phyloP scores from a whole-genome alignment of 2,113 vertebrate species.

The Regulus satrapa region DNA sequence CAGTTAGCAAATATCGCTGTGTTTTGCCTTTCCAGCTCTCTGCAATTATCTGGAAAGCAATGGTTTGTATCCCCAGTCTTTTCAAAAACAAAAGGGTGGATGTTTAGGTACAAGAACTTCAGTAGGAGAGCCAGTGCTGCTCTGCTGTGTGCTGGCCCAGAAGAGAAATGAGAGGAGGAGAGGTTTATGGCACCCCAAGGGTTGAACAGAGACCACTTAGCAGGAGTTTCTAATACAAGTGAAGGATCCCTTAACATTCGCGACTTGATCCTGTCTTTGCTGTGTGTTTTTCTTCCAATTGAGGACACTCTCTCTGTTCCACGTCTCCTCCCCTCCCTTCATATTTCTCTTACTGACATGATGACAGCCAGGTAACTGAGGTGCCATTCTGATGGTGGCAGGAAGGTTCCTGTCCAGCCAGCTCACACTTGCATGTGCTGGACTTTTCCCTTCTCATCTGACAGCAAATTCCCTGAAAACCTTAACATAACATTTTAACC shows the following conservation, averaged over 20 bases:
- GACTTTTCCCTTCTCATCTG: neutral
- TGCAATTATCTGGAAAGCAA: neutral
- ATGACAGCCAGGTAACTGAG: neutral
- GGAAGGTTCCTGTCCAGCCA: neutral
- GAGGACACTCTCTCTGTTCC: neutral
- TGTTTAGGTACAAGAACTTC: neutral
- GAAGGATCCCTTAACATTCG: neutral
- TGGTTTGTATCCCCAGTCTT: neutral
- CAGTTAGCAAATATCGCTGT: neutral
- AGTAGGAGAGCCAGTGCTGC: neutral
- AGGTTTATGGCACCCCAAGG: neutral
- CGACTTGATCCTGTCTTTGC: neutral
- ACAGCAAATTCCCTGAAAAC: neutral
- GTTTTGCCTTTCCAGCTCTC: neutral
- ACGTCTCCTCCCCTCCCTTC: neutral
- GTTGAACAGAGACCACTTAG: neutral
- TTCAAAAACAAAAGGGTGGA: neutral
- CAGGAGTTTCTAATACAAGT: neutral
- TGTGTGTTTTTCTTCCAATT: neutral
- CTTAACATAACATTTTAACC: neutral
- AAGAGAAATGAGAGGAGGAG: neutral
- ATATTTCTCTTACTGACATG: neutral
- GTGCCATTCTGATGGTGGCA: neutral
- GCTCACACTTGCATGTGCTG: neutral
- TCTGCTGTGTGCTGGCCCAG: neutral